Base-by-base conservation (phyloP, 2,113 vertebrate genomes). In the Oostethus manadensis region DNA sequence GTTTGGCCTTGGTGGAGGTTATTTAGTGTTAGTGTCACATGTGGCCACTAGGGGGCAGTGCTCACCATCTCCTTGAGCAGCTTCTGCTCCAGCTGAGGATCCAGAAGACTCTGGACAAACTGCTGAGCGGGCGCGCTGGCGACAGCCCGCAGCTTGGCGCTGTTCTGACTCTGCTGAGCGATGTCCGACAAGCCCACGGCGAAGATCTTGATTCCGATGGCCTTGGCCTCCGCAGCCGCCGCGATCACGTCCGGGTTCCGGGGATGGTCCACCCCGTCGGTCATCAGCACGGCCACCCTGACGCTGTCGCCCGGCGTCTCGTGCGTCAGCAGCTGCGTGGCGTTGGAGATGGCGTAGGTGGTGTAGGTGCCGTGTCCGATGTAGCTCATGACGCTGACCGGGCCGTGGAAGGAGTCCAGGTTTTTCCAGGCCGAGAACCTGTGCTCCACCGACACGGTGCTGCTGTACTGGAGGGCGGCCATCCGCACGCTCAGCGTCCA, bases 361-460 rank as follows among this genome's bases (percentile, higher is more conserved):
- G 93, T 90, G 66, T 93, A 95, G 23, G 94, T 94, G 56, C 94
- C 93, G 0, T 96, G 93, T 35, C 93, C 94, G 60, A 95, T 93
- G 76, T 93, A 89, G 70, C 33, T 73, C 89, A 94, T 86, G 59
- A 67, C 62, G 44, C 6, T 71, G n/a, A 92, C 76, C 17, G 38
- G 71, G 9, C 77, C 60, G 61, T 92, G 90, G 87, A 96, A 98
- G 0, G 76, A 76, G n/a, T 89, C 85, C 40, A 91, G 54, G 42
- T 87, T 88, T 68, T 68, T 90, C 93, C 94, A 97, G 63, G 79
- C 80, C 14, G 71, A 77, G 77, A 97, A 94, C 0, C 84, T 57
- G 44, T 90, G 88, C 50, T 93, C 88, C 3, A 92, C 74, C n/a
- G 77, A 88, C 38, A 94, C 92, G 0, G 87, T 84, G 84, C 92